Evolutionary conservation across 2,113 vertebrate genomes (phyloP).

Genomic region (Catagonus wagneri): DNA sequence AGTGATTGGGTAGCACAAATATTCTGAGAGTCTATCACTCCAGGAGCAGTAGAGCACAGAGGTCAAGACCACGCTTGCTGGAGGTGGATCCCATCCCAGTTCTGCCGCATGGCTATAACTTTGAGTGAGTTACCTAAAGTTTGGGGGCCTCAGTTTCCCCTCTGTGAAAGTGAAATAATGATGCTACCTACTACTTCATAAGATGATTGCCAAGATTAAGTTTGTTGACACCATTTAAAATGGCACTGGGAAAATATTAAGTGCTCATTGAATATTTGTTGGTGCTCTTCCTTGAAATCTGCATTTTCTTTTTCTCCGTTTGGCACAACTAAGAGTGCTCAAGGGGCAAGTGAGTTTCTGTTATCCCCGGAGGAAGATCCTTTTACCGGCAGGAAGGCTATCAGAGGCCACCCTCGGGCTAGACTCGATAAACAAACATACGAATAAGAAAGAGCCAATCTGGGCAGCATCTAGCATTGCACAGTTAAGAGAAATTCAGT

Average conservation of each 20-base stretch:
- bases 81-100: neutral
- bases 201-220: neutral
- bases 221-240: neutral
- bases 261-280: neutral
- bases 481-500: conserved; percentile 17
- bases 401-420: neutral
- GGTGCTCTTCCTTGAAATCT: neutral
- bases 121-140: neutral
- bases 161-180: neutral
- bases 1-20: no score
- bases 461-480: neutral
- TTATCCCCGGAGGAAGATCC: conserved; percentile 32
- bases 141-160: neutral
- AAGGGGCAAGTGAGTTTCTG: neutral
- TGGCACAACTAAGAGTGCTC: neutral
- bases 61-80: neutral
- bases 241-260: neutral
- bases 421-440: conserved; percentile 11
- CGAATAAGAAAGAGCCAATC: neutral
- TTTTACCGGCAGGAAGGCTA: conserved; percentile 20
- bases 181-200: neutral
- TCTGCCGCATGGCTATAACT: neutral
- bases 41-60: neutral
- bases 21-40: neutral
- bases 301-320: neutral